Evolutionary conservation across 1,140 invertebrate genomes (phyloP).

Genomic region (Drosophila prosaltans): DNA sequence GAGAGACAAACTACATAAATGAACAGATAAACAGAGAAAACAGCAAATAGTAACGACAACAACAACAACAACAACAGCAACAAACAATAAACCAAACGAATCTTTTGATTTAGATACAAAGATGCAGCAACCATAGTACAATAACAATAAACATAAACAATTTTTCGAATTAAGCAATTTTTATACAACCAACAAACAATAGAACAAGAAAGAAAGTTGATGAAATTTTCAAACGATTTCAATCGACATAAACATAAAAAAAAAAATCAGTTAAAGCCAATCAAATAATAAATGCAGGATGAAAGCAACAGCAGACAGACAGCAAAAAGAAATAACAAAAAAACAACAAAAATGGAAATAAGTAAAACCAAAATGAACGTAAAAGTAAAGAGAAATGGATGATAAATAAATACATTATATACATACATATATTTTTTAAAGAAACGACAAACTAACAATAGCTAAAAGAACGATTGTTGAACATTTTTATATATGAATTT

Average conservation of each 20-base stretch:
- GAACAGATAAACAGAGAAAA: background rate
- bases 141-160: slow-evolving; percentile 56
- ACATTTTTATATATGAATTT: slow-evolving; percentile 79
- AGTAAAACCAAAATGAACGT: slow-evolving; percentile 24
- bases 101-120: slow-evolving; percentile 47
- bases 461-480: slow-evolving; percentile 72
- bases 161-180: slow-evolving; percentile 75
- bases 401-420: slow-evolving; percentile 43
- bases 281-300: slow-evolving; percentile 2
- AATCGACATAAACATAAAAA: background rate
- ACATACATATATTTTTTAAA: slow-evolving; percentile 67
- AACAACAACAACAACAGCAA: slow-evolving; percentile 27
- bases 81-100: slow-evolving; percentile 54
- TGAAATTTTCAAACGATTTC: slow-evolving; percentile 30
- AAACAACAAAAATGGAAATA: slow-evolving; percentile 22
- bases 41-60: background rate
- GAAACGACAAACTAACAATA: slow-evolving; percentile 66
- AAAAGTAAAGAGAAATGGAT: slow-evolving; percentile 23
- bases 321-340: slow-evolving; percentile 37
- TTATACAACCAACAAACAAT: slow-evolving; percentile 56
- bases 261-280: slow-evolving; percentile 25
- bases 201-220: slow-evolving; percentile 24
- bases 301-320: slow-evolving; percentile 19
- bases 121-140: slow-evolving; percentile 77
- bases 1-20: slow-evolving; percentile 9